Evolutionary conservation across 2,113 vertebrate species (phyloP).

Genomic region (Dinomys branickii): DNA sequence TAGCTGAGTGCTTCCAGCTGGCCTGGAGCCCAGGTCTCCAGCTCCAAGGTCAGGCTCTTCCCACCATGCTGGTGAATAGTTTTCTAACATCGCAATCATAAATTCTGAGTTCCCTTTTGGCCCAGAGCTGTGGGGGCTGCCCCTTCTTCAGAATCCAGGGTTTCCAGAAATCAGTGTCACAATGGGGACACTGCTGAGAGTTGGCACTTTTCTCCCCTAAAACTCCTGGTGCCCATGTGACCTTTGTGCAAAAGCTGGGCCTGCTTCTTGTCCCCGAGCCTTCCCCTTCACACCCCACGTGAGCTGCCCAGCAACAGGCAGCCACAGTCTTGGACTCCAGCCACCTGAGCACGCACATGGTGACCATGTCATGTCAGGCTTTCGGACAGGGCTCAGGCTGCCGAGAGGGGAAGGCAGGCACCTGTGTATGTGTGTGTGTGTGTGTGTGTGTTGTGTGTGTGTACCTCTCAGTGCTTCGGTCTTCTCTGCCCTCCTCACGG

Average conservation of each 20-base stretch:
- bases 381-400: neutral
- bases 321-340: fast-evolving
- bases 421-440: neutral
- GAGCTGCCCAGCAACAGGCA: neutral
- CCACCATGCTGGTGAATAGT: neutral
- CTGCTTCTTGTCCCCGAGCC: neutral
- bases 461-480: neutral
- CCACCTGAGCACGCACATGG: fast-evolving
- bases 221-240: neutral
- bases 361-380: neutral
- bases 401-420: neutral
- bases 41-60: neutral
- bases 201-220: neutral
- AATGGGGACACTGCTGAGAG: neutral
- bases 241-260: neutral
- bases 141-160: neutral
- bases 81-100: neutral
- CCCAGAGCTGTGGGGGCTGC: neutral
- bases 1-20: neutral
- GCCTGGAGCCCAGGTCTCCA: neutral
- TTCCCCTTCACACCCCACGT: too few relatives aligned
- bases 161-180: neutral
- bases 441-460: neutral
- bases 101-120: neutral
- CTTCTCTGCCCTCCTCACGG: neutral